These are phyloP conservation scores for Trochalopteron elliotii DNA, from an alignment of 2,113 vertebrate genomes.

Conservation along the genomic window DNA sequence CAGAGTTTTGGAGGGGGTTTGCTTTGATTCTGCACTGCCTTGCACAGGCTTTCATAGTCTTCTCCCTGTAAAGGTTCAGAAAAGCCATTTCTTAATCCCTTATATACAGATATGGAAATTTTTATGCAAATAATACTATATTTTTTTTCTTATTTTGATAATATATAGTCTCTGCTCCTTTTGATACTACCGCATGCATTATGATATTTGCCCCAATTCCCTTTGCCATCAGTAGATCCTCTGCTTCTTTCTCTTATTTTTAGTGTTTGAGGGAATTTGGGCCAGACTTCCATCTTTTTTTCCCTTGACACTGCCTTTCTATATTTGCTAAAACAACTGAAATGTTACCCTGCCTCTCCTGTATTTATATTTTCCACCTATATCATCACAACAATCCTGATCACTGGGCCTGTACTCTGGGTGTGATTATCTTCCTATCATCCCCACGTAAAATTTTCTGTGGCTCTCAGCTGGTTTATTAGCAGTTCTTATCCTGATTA, in stretches of 20 bases:
- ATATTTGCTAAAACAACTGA: background rate
- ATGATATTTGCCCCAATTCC: background rate
- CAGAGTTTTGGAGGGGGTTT: background rate
- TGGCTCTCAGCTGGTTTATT: background rate
- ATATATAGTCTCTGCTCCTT: background rate
- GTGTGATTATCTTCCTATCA: background rate
- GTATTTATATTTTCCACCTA: background rate
- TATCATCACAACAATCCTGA: background rate
- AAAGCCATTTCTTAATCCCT: background rate
- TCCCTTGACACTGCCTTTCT: background rate
- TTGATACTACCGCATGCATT: background rate
- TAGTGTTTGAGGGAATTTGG: background rate
- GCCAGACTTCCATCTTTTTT: background rate
- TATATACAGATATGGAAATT: background rate
- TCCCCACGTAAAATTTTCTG: background rate
- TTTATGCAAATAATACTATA: background rate
- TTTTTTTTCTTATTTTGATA: background rate
- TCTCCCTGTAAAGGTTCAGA: background rate
- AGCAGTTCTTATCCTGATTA: background rate
- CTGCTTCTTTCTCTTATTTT: background rate
- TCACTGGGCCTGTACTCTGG: background rate
- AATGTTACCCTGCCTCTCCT: background rate
- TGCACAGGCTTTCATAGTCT: background rate
- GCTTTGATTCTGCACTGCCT: background rate
- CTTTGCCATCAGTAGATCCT: background rate